These are phyloP conservation scores for Carposina sasakii DNA, from an alignment of 1,140 invertebrate genomes.

Conservation along the genomic window DNA sequence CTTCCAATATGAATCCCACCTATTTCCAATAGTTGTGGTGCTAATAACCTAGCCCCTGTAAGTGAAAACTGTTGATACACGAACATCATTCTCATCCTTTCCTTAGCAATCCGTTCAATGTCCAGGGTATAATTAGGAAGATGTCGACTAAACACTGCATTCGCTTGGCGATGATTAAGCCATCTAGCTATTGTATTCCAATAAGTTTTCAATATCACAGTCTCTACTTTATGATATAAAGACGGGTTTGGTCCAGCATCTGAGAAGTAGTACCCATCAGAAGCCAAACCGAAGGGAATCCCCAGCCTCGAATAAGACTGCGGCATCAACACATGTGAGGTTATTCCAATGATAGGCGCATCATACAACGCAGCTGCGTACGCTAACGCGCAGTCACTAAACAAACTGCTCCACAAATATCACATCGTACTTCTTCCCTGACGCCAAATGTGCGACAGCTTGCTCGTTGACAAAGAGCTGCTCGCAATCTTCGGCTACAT, in stretches of 20 bases:
- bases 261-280: slow-evolving; percentile 71
- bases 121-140: slow-evolving; percentile 69
- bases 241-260: slow-evolving; percentile 68
- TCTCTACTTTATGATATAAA: slow-evolving; percentile 52
- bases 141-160: slow-evolving; percentile 58
- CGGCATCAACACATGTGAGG: slow-evolving; percentile 72
- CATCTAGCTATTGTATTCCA: slow-evolving; percentile 29
- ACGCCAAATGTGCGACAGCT: slow-evolving; percentile 43
- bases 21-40: slow-evolving; percentile 77
- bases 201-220: slow-evolving; percentile 28
- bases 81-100: slow-evolving; percentile 75
- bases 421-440: slow-evolving; percentile 74
- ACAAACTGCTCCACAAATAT: slow-evolving; percentile 80
- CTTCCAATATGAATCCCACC: slow-evolving; percentile 75
- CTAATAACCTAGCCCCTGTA: slow-evolving; percentile 70
- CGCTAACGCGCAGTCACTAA: slow-evolving; percentile 77
- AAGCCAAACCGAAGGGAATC: slow-evolving; percentile 71
- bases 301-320: slow-evolving; percentile 74
- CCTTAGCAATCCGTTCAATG: slow-evolving; percentile 68
- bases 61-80: slow-evolving; percentile 77
- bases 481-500: slow-evolving; percentile 45
- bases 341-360: slow-evolving; percentile 75
- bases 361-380: slow-evolving; percentile 73
- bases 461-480: slow-evolving; percentile 45
- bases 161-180: slow-evolving; percentile 34